Evolutionary conservation across 2,888 invertebrate genomes (phyloP), one percentile per base, ranked within the genome.

Genomic region (Yponomeuta plumbellus): DNA sequence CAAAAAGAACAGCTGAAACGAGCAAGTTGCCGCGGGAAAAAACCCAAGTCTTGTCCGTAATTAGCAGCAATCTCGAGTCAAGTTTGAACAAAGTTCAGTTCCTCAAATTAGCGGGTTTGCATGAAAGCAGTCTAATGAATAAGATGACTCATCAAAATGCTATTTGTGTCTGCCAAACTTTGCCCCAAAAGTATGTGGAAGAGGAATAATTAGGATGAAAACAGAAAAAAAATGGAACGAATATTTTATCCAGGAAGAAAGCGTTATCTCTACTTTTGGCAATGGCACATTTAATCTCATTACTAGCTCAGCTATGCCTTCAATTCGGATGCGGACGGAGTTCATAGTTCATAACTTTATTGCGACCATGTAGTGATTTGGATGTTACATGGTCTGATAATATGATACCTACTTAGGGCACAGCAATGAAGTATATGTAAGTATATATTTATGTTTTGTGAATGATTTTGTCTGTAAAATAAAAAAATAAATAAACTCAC

Each of bases 101-200:
- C 22, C 57, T n/a, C 65, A 65, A 65, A 65, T 65, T 65, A 65
- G 65, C 57, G 65, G 56, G 57, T 23, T 34, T 21, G 65, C 56
- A 57, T 57, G 65, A 65, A 65, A 65, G 65, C 65, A 10, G 67
- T 11, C 64, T 67, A 63, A 64, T 64, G 67, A 67, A 67, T 64
- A 26, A 58, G 63, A 64, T 34, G 40, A 64, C 67, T 67, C 64
- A 67, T 67, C 63, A 58, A 59, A 67, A 67, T 64, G 62, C 56
- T 34, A 62, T 66, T 66, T 66, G 62, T 61, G 56, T 62, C 61
- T 66, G 52, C 40, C 58, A 56, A 66, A 61, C 56, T 66, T 52
- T 44, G 62, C 26, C 44, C 44, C 17, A 58, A 57, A 39, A 57
- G 21, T 22, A 59, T 59, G 21, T 59, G 59, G 13, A 59, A 59